Evolutionary conservation across 2,888 invertebrate species (phyloP).

Genomic region (Minunthozetes semirufus): DNA sequence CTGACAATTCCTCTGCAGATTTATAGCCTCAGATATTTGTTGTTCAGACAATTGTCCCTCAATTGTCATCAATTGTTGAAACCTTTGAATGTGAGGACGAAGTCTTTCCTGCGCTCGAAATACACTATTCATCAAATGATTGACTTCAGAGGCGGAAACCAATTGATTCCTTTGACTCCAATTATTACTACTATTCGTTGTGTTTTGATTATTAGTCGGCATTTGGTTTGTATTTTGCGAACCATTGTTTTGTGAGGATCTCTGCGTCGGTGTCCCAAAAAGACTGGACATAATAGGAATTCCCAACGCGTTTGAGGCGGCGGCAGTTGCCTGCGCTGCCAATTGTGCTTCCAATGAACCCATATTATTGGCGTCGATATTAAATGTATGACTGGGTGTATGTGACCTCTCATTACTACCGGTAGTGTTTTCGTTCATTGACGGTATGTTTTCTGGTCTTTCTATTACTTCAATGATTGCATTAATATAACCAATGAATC

Average conservation of each 20-base stretch:
- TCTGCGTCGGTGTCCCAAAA: too few species aligned
- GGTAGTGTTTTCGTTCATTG: background rate
- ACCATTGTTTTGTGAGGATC: background rate
- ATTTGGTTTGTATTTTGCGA: slow-evolving; percentile 3
- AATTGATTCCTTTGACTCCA: background rate
- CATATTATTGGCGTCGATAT: background rate
- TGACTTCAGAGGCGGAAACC: background rate
- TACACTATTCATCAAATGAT: background rate
- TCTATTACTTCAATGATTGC: slow-evolving; percentile 32
- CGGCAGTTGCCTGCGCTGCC: slow-evolving; percentile 17
- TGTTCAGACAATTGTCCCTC: slow-evolving; percentile 19
- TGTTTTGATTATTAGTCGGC: background rate
- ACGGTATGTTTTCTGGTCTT: slow-evolving; percentile 21
- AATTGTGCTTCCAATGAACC: background rate
- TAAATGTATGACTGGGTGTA: too few species aligned
- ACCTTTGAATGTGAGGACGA: slow-evolving; percentile 13
- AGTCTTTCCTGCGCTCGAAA: slow-evolving; percentile 11
- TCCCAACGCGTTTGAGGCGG: background rate
- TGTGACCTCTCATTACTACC: background rate
- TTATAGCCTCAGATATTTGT: slow-evolving; percentile 6
- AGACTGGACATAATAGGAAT: background rate
- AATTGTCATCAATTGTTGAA: background rate
- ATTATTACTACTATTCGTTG: slow-evolving; percentile 14
- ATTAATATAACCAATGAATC: slow-evolving; percentile 29
- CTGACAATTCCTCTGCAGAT: slow-evolving; percentile 26